phyloP scores from a whole-genome alignment of 2,888 invertebrate species.

The Alentia gelatinosa region DNA sequence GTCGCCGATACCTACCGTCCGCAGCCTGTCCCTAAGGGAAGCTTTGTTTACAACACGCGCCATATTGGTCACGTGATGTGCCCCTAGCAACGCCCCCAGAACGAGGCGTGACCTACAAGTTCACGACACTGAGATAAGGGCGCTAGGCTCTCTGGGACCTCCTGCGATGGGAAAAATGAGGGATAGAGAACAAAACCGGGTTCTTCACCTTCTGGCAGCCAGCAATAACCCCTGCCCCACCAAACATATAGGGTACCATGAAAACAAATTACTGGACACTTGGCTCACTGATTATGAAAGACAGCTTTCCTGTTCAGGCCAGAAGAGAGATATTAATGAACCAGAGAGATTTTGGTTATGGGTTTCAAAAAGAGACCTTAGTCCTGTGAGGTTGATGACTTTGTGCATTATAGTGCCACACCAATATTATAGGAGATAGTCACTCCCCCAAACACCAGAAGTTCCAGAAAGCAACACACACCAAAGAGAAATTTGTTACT shows the following conservation, averaged over 20 bases:
- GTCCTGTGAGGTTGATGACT: neutral
- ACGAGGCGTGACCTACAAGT: neutral
- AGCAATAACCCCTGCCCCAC: slow-evolving; percentile 62
- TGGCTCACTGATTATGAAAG: neutral
- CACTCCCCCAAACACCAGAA: neutral
- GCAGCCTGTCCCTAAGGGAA: neutral
- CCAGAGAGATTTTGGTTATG: neutral
- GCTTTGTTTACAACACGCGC: neutral
- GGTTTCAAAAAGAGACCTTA: neutral
- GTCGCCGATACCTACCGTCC: slow-evolving; percentile 12
- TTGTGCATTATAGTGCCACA: slow-evolving; percentile 8
- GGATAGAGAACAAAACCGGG: slow-evolving; percentile 25
- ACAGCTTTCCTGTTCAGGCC: neutral
- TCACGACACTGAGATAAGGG: neutral
- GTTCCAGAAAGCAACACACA: slow-evolving; percentile 18
- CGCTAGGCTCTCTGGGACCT: neutral
- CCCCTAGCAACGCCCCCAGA: slow-evolving; percentile 4
- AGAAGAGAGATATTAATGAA: neutral
- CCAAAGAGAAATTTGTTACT: neutral
- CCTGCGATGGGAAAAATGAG: neutral
- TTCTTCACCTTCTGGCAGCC: slow-evolving; percentile 54
- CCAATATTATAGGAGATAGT: neutral
- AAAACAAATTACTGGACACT: slow-evolving; percentile 54
- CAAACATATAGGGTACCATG: slow-evolving; percentile 56
- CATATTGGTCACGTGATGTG: neutral